Conservation (phyloP, 2,888 invertebrate genomes). For the Sipunculus nudus region DNA sequence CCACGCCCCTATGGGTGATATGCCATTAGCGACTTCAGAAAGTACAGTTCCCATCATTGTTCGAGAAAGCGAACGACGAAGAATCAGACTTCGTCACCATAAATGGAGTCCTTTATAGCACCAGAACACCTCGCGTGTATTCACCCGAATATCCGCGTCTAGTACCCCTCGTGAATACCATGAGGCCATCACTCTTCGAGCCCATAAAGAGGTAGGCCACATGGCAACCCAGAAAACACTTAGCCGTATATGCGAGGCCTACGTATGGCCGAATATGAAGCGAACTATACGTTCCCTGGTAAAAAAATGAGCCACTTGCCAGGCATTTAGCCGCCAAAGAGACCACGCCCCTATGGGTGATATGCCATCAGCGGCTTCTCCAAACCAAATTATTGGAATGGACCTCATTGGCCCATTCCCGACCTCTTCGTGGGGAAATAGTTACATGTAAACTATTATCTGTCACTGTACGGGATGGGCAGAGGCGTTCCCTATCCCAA, state of each 20-base stretch:
- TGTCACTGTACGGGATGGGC: neutral
- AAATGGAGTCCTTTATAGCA: neutral
- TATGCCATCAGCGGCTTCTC: neutral
- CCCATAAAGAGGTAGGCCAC: neutral
- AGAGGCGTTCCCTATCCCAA: neutral
- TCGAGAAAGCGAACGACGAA: neutral
- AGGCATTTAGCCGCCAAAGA: neutral
- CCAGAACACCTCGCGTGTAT: neutral
- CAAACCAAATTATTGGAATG: neutral
- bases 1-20: neutral
- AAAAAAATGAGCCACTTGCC: neutral
- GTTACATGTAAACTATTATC: neutral
- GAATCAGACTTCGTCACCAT: neutral
- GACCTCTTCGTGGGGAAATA: neutral
- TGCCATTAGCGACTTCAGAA: neutral
- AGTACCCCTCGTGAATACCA: neutral
- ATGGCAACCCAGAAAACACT: neutral
- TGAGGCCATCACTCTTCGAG: neutral
- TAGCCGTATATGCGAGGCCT: neutral
- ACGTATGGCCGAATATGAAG: neutral
- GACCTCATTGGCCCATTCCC: conserved; percentile 1
- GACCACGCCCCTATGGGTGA: neutral
- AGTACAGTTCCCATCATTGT: too few relatives aligned
- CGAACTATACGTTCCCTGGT: neutral
- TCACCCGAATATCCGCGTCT: neutral